These are phyloP conservation scores for Drosophila stalkeri DNA, from an alignment of 2,888 invertebrate species.

Conservation along the genomic window DNA sequence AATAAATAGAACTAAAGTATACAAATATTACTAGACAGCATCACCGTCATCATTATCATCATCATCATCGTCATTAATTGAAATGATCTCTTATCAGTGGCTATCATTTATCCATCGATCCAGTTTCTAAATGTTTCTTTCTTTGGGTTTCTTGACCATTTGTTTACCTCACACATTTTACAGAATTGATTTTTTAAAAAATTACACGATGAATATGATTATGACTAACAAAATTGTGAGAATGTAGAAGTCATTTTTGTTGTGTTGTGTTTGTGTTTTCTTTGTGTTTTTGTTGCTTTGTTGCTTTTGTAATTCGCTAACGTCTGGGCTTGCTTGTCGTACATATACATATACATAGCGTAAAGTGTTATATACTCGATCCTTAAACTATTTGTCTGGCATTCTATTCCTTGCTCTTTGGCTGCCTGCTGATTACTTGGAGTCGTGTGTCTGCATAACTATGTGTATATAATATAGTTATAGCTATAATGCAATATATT, in stretches of 20 bases:
- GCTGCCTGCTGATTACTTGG: conserved; percentile 60
- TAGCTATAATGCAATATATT: conserved; percentile 68
- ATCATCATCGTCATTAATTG: conserved; percentile 28
- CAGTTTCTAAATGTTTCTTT: conserved; percentile 16
- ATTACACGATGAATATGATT: conserved; percentile 75
- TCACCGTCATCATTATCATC: conserved; percentile 31
- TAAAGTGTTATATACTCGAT: conserved; percentile 44
- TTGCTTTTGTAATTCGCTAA: conserved; percentile 34
- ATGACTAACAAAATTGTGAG: conserved; percentile 82
- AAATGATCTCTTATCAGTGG: conserved; percentile 36
- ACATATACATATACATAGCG: conserved; percentile 31
- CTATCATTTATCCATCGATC: conserved; percentile 32
- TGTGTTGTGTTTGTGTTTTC: conserved; percentile 16
- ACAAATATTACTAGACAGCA: conserved; percentile 81
- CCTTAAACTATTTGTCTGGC: conserved; percentile 63
- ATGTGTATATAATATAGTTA: conserved; percentile 31
- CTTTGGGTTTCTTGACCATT: conserved; percentile 34
- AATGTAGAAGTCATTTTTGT: conserved; percentile 78
- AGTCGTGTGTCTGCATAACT: conserved; percentile 7
- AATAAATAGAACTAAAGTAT: conserved; percentile 83
- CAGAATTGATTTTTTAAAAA: conserved; percentile 67
- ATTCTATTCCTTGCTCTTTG: conserved; percentile 45
- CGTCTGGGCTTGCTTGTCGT: conserved; percentile 20
- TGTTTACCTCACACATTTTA: conserved; percentile 61
- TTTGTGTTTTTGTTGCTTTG: conserved; percentile 39